phyloP scores from a whole-genome alignment of 2,797 vertebrate species.

The Parotocinclus haroldoi region DNA sequence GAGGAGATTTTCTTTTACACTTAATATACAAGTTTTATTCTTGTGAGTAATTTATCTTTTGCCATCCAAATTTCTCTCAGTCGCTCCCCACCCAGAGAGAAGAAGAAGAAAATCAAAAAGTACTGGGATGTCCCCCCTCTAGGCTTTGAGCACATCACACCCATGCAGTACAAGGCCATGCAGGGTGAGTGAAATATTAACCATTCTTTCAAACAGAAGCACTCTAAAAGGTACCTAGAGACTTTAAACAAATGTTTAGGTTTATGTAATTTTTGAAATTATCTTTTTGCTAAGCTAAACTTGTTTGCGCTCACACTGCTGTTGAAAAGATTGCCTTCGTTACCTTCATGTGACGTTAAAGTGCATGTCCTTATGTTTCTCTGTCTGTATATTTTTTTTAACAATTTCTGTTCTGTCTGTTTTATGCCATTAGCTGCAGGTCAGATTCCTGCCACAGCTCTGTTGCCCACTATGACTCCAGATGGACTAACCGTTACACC shows the following conservation, averaged over 20 bases:
- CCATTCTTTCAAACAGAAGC: too few relatives aligned
- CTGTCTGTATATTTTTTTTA: too few relatives aligned
- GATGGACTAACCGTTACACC: slow-evolving; percentile 91
- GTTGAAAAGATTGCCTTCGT: too few relatives aligned
- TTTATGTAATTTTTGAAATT: too few relatives aligned
- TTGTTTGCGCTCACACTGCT: too few relatives aligned
- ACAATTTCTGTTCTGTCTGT: slow-evolving; percentile 9
- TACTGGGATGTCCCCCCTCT: slow-evolving; percentile 83
- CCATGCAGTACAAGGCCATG: slow-evolving; percentile 83
- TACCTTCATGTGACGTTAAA: too few relatives aligned
- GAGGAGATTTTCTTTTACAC: too few relatives aligned
- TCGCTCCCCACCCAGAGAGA: slow-evolving; percentile 86
- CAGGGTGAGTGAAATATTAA: slow-evolving; percentile 65
- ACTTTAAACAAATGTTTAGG: too few relatives aligned
- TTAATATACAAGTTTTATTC: too few relatives aligned
- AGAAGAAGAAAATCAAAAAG: slow-evolving; percentile 93
- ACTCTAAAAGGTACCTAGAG: too few relatives aligned
- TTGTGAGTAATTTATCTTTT: not conserved
- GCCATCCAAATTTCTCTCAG: slow-evolving; percentile 52
- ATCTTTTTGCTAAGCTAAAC: too few relatives aligned
- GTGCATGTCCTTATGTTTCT: too few relatives aligned
- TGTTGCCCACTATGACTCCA: slow-evolving; percentile 90
- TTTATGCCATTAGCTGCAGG: slow-evolving; percentile 77
- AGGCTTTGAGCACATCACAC: slow-evolving; percentile 81
- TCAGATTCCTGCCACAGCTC: slow-evolving; percentile 92